These are phyloP conservation scores for Clarias macrocephalus DNA, from an alignment of 2,113 vertebrate genomes.

Conservation along the genomic window DNA sequence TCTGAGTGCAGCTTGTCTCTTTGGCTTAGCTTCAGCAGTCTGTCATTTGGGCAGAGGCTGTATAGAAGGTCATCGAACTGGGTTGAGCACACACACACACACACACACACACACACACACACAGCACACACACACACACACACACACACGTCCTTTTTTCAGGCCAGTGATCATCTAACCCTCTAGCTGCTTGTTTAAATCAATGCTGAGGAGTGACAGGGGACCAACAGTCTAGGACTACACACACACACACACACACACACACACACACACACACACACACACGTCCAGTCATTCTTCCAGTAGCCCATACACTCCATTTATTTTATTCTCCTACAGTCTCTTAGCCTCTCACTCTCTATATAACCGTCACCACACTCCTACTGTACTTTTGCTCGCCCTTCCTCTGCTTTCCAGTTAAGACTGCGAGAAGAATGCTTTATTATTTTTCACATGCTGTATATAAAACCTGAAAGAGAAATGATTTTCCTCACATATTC, in stretches of 20 bases:
- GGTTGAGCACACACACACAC: background rate
- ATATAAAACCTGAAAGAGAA: background rate
- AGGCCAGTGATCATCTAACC: constrained; percentile 52
- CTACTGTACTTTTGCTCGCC: background rate
- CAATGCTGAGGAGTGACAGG: constrained; percentile 50
- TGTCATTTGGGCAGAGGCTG: constrained; percentile 23
- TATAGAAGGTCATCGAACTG: constrained; percentile 43
- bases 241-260: constrained; percentile 36
- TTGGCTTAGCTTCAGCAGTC: constrained; percentile 36
- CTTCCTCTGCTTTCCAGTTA: background rate
- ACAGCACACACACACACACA: constrained; percentile 13
- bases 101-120: constrained; percentile 7
- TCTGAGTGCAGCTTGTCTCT: constrained; percentile 40
- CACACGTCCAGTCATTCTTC: constrained; percentile 2
- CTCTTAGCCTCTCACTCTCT: background rate
- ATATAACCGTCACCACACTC: constrained; percentile 19
- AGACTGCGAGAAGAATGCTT: background rate
- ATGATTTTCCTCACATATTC: background rate
- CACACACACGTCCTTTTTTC: constrained; percentile 40
- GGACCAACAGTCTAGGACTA: constrained; percentile 29
- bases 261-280: constrained; percentile 40
- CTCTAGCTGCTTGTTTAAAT: constrained; percentile 56
- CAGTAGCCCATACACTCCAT: constrained; percentile 15
- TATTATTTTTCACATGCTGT: background rate
- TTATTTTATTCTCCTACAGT: constrained; percentile 25